These are phyloP conservation scores for Synaphobranchus kaupii DNA, from an alignment of 2,797 vertebrate species.

Conservation along the genomic window DNA sequence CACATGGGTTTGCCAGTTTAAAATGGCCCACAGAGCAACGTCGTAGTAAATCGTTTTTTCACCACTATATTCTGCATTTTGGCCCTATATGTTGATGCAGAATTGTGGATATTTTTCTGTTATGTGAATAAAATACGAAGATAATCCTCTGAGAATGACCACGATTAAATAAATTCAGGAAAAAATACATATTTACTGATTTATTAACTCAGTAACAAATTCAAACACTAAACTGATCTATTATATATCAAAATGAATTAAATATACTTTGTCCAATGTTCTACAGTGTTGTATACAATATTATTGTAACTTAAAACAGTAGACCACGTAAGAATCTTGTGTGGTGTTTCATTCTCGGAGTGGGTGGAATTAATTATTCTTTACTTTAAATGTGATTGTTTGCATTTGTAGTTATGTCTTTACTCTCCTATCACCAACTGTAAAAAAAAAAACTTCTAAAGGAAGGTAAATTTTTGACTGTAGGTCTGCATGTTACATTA, in stretches of 20 bases:
- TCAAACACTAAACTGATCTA: slow-evolving; percentile 9
- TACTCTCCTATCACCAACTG: slow-evolving; percentile 1
- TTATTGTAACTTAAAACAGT: not conserved
- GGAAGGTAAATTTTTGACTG: not conserved
- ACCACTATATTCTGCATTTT: not conserved
- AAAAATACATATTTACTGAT: slow-evolving; percentile 17
- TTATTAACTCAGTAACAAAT: slow-evolving; percentile 19
- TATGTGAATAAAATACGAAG: not conserved
- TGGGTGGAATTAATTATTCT: not conserved
- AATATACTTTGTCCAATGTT: not conserved
- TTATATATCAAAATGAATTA: slow-evolving; percentile 19
- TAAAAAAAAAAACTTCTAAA: not conserved
- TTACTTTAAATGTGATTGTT: slow-evolving; percentile 8
- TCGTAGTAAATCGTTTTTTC: not conserved
- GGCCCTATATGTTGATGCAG: not conserved
- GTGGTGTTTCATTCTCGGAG: not conserved
- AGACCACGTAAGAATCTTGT: not conserved
- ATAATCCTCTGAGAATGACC: not conserved
- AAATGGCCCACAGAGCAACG: not conserved
- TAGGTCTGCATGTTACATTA: slow-evolving; percentile 11
- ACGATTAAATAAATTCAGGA: slow-evolving; percentile 1
- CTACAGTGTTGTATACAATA: not conserved
- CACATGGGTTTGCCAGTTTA: not conserved
- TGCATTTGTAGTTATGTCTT: not conserved
- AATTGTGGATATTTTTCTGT: not conserved